Base-by-base conservation (phyloP, 2,888 invertebrate genomes). In the Amphiduros pacificus region DNA sequence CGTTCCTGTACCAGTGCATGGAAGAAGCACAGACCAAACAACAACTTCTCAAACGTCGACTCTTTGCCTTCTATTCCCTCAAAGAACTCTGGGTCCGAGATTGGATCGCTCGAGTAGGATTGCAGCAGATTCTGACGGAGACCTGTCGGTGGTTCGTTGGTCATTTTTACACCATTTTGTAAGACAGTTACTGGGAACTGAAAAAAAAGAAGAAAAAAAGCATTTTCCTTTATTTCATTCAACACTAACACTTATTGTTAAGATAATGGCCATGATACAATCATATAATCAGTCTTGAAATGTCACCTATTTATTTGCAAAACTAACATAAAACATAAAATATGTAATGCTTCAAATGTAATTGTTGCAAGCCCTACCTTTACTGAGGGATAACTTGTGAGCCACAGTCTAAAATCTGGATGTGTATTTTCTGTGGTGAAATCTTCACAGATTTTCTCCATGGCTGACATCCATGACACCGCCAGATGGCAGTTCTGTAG, bases 401-500 rank as follows among this genome's bases (percentile, higher is more conserved):
- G 84, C 94, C 94, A 95, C 55, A 95, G 85, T 44, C 94, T 86
- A 83, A 94, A 95, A 80, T 94, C 92, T 0, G 91, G 89, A 84
- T 95, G 91, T 0, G 92, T 93, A 5, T 88, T 87, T 67, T 94
- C 94, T 0, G 90, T 63, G 6, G 87, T 81, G 24, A 96, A 82
- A 55, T 89, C 89, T 80, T 95, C 94, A 80, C 94, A 94, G 63
- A 93, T 89, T 58, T 91, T 91, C 83, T 96, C 96, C 67, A 97
- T 84, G 53, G 89, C 88, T 0, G 91, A 89, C 95, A 97, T 95
- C 88, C 94, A 97, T 75, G 94, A 94, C 74, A 92, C 91, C 0
- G 95, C 95, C 74, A 97, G 85, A 79, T 97, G 96, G 77, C 96
- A 97, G 83, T 97, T 97, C 85, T 96, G 96, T 58, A 97, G 83